phyloP scores from a whole-genome alignment of 2,113 vertebrate species.

The Pachypanchax playfairii region DNA sequence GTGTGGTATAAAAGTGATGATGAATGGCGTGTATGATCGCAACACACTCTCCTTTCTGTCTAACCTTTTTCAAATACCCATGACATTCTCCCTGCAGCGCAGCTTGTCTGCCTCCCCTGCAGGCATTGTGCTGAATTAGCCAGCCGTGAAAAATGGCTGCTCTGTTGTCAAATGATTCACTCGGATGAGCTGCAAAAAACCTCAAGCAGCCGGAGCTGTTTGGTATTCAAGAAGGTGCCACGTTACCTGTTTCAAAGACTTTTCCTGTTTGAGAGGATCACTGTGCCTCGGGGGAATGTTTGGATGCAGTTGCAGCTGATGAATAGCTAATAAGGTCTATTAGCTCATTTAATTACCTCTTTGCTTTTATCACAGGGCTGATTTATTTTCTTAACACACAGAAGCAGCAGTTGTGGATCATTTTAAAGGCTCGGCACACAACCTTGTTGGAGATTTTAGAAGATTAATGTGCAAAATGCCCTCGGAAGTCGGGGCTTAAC shows the following conservation, averaged over 20 bases:
- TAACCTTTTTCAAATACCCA: constrained; percentile 64
- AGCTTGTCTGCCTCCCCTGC: constrained; percentile 33
- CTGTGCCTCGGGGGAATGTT: constrained; percentile 38
- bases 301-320: constrained; percentile 43
- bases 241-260: constrained; percentile 49
- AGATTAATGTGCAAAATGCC: constrained; percentile 32
- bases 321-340: constrained; percentile 63
- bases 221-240: constrained; percentile 43
- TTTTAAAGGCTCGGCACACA: constrained; percentile 20
- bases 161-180: constrained; percentile 64
- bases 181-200: constrained; percentile 27
- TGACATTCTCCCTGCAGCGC: constrained; percentile 47
- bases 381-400: constrained; percentile 50
- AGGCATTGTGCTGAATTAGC: constrained; percentile 52
- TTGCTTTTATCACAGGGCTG: constrained; percentile 42
- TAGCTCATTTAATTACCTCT: constrained; percentile 63
- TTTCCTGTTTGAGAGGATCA: constrained; percentile 39
- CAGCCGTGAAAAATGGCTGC: constrained; percentile 46
- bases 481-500: constrained; percentile 29
- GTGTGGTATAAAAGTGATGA: constrained; percentile 37
- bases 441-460: constrained; percentile 25
- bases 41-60: constrained; percentile 33
- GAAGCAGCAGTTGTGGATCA: constrained; percentile 12
- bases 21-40: constrained; percentile 38
- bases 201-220: constrained; percentile 30